Base-by-base conservation (phyloP, 2,888 invertebrate species). In the Polyploca ridens region DNA sequence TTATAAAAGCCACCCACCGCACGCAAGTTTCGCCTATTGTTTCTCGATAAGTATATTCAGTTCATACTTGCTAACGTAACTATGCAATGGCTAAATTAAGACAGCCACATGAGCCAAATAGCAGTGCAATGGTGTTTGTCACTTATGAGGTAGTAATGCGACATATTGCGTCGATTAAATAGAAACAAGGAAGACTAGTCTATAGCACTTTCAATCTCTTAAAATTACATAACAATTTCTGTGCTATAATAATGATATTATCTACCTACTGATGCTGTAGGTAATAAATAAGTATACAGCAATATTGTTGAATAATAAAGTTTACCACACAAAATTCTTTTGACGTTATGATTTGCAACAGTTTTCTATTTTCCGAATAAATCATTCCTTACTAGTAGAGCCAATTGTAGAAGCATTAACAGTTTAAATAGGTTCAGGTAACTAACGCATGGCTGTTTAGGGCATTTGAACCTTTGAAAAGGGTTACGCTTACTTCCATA, bases 1-100 rank as follows among this genome's bases (percentile, higher is more conserved):
- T 71, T 33, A 58, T 62, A 58, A 64, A 10, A 65, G 66, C 74
- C 85, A 76, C 88, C 85, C 82, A 86, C 88, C 64, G 71, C 75
- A 73, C 68, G 61, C 61, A 27, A 61, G 35, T 11, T 27, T 61
- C 19, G 61, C 61, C 61, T 61, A 61, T 61, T 61, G 61, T 61
- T 61, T 13, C 44, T 44, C 41, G 61, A 61, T 61, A 61, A 41
- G 14, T 61, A 61, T 60, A 60, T 61, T 61, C 61, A 41, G 41
- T 27, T 41, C 38, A 41, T 27, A 61, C 19, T 61, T 19, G 27
- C 61, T 27, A 41, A 41, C 11, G 13, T 14, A 27, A 11, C 19
- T 41, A 61, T 13, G 16, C 41, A 54, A 54, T 41, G 19, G 33
- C 41, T 61, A 41, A 61, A 61, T 19, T 61, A 61, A 61, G 5